Evolutionary conservation across 2,888 invertebrate genomes (phyloP).

Genomic region (Drosophila glabriapex): DNA sequence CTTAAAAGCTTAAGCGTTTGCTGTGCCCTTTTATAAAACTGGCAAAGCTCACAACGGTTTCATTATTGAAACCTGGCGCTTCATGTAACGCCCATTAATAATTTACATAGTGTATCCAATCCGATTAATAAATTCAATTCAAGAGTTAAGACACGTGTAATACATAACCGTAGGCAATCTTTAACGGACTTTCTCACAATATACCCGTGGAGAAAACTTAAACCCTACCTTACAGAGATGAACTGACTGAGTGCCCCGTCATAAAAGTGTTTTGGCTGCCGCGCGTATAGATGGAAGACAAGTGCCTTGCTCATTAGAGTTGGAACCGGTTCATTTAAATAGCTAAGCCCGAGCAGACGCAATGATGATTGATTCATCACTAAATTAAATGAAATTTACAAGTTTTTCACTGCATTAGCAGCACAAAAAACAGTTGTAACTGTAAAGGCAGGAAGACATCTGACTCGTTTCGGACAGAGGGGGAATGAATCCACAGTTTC

Average conservation of each 20-base stretch:
- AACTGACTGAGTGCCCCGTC: slow-evolving; percentile 26
- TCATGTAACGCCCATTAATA: slow-evolving; percentile 36
- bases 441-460: slow-evolving; percentile 29
- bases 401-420: slow-evolving; percentile 59
- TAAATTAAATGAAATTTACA: slow-evolving; percentile 69
- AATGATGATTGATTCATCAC: slow-evolving; percentile 76
- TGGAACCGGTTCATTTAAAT: slow-evolving; percentile 74
- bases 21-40: not conserved
- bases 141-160: slow-evolving; percentile 45
- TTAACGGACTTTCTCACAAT: slow-evolving; percentile 60
- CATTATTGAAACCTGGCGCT: not conserved
- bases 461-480: not conserved
- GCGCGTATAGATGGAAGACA: slow-evolving; percentile 43
- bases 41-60: slow-evolving; percentile 10
- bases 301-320: slow-evolving; percentile 67
- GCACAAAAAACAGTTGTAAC: slow-evolving; percentile 41
- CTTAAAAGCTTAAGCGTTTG: not conserved
- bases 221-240: slow-evolving; percentile 42
- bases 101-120: slow-evolving; percentile 37
- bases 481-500: slow-evolving; percentile 20
- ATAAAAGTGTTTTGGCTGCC: slow-evolving; percentile 46
- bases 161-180: slow-evolving; percentile 7
- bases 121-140: slow-evolving; percentile 55
- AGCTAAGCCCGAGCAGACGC: slow-evolving; percentile 58
- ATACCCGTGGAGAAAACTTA: slow-evolving; percentile 62